phyloP scores from a whole-genome alignment of 2,888 invertebrate genomes.

The Protophormia terraenovae region DNA sequence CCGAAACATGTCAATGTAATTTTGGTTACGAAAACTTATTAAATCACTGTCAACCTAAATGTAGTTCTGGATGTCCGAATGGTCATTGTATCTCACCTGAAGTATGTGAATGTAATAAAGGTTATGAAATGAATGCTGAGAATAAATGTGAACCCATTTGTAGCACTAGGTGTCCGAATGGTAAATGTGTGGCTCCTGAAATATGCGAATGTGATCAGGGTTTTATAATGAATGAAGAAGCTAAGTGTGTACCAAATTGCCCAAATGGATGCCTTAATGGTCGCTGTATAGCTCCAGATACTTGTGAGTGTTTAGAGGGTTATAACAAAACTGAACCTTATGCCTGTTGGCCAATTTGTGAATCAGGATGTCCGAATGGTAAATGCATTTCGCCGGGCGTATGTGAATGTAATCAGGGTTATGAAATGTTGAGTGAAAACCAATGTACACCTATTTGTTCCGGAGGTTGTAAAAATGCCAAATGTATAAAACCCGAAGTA shows the following conservation, averaged over 20 bases:
- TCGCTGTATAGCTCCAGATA: constrained; percentile 74
- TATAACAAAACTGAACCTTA: neutral
- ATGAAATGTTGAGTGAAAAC: constrained; percentile 25
- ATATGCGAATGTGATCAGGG: constrained; percentile 71
- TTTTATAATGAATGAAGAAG: constrained; percentile 36
- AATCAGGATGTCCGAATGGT: constrained; percentile 72
- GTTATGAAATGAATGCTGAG: constrained; percentile 56
- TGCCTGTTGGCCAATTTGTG: constrained; percentile 80
- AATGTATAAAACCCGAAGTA: constrained; percentile 84
- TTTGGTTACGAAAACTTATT: constrained; percentile 75
- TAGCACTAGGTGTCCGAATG: constrained; percentile 70
- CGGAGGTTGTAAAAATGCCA: constrained; percentile 75
- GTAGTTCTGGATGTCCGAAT: constrained; percentile 72
- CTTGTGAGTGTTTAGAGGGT: constrained; percentile 72
- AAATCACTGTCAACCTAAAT: constrained; percentile 67
- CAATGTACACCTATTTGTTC: constrained; percentile 68
- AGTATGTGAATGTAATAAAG: constrained; percentile 70
- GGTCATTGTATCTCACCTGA: constrained; percentile 78
- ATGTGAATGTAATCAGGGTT: constrained; percentile 70
- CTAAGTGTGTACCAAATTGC: constrained; percentile 69
- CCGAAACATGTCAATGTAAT: constrained; percentile 82
- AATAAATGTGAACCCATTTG: constrained; percentile 72
- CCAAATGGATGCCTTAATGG: constrained; percentile 72
- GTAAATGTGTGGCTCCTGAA: constrained; percentile 76
- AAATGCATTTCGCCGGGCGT: constrained; percentile 74